These are phyloP conservation scores for Dioctria linearis DNA, from an alignment of 2,888 invertebrate species.

Conservation along the genomic window DNA sequence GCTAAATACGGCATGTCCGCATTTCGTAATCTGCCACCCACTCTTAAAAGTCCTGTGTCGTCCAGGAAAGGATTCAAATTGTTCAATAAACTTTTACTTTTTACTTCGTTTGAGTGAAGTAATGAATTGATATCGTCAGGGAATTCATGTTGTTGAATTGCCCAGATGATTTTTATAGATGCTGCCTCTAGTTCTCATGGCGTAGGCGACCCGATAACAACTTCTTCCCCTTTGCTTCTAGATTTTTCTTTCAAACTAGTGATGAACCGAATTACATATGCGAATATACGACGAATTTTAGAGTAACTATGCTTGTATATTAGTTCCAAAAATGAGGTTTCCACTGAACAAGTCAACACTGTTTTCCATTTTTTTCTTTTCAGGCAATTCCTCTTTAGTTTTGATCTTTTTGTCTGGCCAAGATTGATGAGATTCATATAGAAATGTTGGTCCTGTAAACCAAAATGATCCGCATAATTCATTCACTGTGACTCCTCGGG, in stretches of 20 bases:
- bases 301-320: too few relatives aligned
- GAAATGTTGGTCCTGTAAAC: not conserved
- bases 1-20: conserved; percentile 59
- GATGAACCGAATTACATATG: not conserved
- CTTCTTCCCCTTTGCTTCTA: not conserved
- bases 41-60: conserved; percentile 59
- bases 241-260: not conserved
- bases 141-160: conserved; percentile 23
- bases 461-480: too few relatives aligned
- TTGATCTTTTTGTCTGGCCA: conserved; percentile 7
- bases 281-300: conserved; percentile 19
- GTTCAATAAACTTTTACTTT: conserved; percentile 17
- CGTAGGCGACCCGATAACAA: not conserved
- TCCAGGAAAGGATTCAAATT: conserved; percentile 60
- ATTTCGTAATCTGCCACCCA: conserved; percentile 62
- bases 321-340: not conserved
- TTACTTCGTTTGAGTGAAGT: not conserved
- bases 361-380: not conserved
- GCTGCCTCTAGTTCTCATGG: not conserved
- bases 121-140: conserved; percentile 8
- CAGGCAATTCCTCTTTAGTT: not conserved
- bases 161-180: not conserved
- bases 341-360: not conserved
- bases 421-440: not conserved
- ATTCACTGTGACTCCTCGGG: too few relatives aligned